Evolutionary conservation across 2,888 invertebrate genomes (phyloP), one percentile per base, ranked within the genome.

Genomic region (Oxycera nigricornis): DNA sequence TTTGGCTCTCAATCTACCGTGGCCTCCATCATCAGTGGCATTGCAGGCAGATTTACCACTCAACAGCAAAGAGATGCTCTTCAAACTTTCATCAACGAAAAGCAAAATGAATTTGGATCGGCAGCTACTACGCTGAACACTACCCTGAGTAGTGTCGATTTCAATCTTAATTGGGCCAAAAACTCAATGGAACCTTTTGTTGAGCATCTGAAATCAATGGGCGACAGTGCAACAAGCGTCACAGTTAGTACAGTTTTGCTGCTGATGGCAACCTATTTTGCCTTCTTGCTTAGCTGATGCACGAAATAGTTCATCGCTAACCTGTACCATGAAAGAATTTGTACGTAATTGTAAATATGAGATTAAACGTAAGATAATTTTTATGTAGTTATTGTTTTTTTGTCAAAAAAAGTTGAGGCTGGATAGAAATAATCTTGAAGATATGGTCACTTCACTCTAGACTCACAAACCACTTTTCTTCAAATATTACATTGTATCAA

Each of bases 151-250:
- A 80, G 79, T 1, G 83, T 83, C 0, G 30, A 73, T 1, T 81
- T 82, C 46, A 86, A 86, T 74, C 73, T 86, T 0, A 61, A 61
- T 0, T 86, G 86, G 86, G 78, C 82, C 9, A 61, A 76, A 0
- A 35, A 72, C 0, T 80, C 80, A 28, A 74, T 84, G 74, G 78
- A 70, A 2, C 59, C 77, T 6, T 80, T 85, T 76, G 79, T 77
- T 17, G 74, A n/a, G 1, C 82, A 81, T 70, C 77, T 85, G 76
- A 74, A 72, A 30, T 17, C 30, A 4, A 7, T 31, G 11, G 22
- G 30, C 2, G 52, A 31, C 7, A 26, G 72, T 35, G 55, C 72
- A 14, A 9, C 35, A 2, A 72, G 28, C n/a, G 35, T 72, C 14
- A 22, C 55, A 22, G 26, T 55, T 1, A 72, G 72, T 55, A 39